A percentile compares a stretch with the other conserved stretches of the same genome.
Evolutionary conservation across 2,113 vertebrate species (phyloP).

Genomic region (Henicopernis longicauda): DNA sequence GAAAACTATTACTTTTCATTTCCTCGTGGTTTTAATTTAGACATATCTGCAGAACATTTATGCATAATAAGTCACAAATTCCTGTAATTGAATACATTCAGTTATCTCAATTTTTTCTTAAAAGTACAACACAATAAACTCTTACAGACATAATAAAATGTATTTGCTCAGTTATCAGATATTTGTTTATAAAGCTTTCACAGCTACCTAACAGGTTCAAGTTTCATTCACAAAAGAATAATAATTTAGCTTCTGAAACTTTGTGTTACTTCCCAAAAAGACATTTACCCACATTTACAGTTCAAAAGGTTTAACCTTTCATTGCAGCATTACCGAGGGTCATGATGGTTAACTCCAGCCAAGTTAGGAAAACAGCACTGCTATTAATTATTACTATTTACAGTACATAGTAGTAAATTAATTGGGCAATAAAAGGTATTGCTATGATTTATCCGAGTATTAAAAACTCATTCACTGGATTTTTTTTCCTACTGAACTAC

Average conservation of each 20-base stretch:
- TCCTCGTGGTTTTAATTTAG: neutral
- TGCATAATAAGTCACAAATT: neutral
- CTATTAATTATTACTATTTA: constrained; percentile 33
- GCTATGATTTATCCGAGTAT: constrained; percentile 18
- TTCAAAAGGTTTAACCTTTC: neutral
- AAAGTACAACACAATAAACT: neutral
- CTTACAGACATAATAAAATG: neutral
- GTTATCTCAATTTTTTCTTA: neutral
- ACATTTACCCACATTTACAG: neutral
- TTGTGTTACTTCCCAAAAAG: neutral
- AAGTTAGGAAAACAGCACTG: neutral
- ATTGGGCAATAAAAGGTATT: constrained; percentile 16
- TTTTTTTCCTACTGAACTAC: neutral
- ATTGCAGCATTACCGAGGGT: neutral
- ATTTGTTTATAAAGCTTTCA: neutral
- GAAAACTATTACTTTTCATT: neutral
- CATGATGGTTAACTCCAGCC: neutral
- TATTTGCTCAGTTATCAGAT: neutral
- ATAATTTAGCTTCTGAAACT: neutral
- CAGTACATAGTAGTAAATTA: neutral
- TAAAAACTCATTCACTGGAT: neutral
- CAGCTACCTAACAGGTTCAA: neutral
- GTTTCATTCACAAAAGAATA: neutral
- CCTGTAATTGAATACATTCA: neutral
- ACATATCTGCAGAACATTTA: neutral